Percentiles rank a stretch among this genome's conserved stretches.
These are phyloP conservation scores for Odontocolon sp. DNA, from an alignment of 2,888 invertebrate genomes.

Conservation along the genomic window DNA sequence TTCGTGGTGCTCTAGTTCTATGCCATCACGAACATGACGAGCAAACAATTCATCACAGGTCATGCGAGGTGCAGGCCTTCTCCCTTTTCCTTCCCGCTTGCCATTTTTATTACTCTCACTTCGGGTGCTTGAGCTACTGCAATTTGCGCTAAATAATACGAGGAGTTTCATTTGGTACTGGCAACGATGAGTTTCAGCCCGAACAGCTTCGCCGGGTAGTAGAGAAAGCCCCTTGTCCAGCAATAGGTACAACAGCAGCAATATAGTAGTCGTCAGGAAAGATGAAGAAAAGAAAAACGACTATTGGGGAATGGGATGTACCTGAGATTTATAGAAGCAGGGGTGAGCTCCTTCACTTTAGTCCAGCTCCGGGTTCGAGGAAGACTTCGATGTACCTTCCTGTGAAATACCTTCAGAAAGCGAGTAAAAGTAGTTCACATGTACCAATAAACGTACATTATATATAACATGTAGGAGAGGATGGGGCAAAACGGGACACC, in stretches of 20 bases:
- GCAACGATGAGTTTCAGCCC: not conserved
- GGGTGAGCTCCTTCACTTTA: not conserved
- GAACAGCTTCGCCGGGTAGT: conserved; percentile 10
- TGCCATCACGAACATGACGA: conserved; percentile 9
- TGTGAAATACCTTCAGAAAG: too few species aligned
- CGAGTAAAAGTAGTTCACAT: too few species aligned
- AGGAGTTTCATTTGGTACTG: conserved; percentile 32
- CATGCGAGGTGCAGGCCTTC: conserved; percentile 4
- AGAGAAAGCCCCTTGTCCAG: not conserved
- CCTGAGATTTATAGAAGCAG: conserved; percentile 34
- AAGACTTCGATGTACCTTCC: too few species aligned
- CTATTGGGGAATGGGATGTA: not conserved
- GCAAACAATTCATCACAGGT: not conserved
- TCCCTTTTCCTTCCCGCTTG: conserved; percentile 23
- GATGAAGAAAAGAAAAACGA: conserved; percentile 22
- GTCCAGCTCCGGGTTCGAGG: too few species aligned
- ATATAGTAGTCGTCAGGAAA: conserved; percentile 7
- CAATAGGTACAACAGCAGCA: not conserved
- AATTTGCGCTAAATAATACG: conserved; percentile 53
- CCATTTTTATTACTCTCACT: conserved; percentile 39
- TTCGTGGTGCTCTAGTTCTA: too few species aligned
- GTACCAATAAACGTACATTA: too few species aligned
- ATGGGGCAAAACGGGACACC: too few species aligned
- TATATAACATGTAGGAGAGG: too few species aligned
- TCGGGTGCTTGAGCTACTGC: conserved; percentile 12